Evolutionary conservation across 2,797 vertebrate genomes (phyloP), one percentile per base, ranked within the genome.

Genomic region (Triplophysa yarkandensis): DNA sequence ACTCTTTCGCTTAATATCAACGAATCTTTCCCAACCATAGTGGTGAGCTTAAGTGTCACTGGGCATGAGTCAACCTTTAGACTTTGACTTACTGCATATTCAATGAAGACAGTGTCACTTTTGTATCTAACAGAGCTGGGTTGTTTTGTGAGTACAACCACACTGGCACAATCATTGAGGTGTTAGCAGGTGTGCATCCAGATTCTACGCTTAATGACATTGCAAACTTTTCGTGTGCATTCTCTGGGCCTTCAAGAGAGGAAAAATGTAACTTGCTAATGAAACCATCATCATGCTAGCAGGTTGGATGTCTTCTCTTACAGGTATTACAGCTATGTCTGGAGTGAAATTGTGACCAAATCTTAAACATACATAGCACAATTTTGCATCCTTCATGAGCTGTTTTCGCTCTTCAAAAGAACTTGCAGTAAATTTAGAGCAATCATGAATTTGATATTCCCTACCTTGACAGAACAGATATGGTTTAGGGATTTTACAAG

Each of bases 21-120:
- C 9, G 25, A 30, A 65, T 65, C 58, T 16, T 65, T 30, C 25
- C 36, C 68, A 28, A 71, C 65, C 68, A 77, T 71, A n/a, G 68
- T 77, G 21, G 34, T 71, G 8, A 57, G 75, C 57, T 52, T 71
- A 6, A 65, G 46, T 58, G 64, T 77, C 13, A 71, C 68, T 71
- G 75, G 75, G n/a, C 46, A 58, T 55, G 27, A 19, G 6, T 21
- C n/a, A 4, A n/a, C 25, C 13, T 73, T 64, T 9, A 78, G 19
- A 32, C 73, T n/a, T 44, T 62, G 16, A 52, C 21, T 52, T 16
- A 74, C 63, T 11, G 62, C 52, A 36, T 71, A 13, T 11, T 65
- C 27, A 6, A 76, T 21, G 13, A 76, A 76, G 19, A 32, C 36
- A 7, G 50, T 66, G 50, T 72, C 62, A 43, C 62, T 72, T 25